Evolutionary conservation across 2,888 invertebrate species (phyloP).

Genomic region (Amiota minor): DNA sequence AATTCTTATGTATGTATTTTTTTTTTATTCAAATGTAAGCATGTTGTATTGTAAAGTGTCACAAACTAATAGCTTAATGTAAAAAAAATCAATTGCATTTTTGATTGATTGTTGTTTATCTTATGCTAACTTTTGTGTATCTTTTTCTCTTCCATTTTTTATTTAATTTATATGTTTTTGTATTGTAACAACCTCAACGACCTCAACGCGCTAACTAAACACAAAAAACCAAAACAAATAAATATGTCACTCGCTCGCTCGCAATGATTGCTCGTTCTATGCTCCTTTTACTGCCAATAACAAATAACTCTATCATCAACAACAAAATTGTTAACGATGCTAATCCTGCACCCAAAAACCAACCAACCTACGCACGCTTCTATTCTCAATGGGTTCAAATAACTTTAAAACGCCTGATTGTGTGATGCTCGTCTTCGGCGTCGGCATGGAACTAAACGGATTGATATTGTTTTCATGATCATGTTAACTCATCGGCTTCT

Average conservation of each 20-base stretch:
- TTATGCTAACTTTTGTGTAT: slow-evolving; percentile 1
- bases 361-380: background rate
- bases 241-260: slow-evolving; percentile 3
- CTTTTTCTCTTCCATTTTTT: slow-evolving; percentile 7
- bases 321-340: too few species aligned
- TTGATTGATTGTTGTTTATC: too few species aligned
- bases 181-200: slow-evolving; percentile 10
- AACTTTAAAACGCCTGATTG: too few species aligned
- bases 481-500: too few species aligned
- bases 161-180: slow-evolving; percentile 10
- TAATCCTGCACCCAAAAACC: slow-evolving; percentile 6
- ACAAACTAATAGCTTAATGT: background rate
- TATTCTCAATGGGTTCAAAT: too few species aligned
- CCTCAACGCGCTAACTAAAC: slow-evolving; percentile 7
- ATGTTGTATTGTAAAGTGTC: background rate
- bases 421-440: too few species aligned
- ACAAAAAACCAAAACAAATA: background rate
- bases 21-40: too few species aligned
- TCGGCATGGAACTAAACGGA: too few species aligned
- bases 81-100: too few species aligned
- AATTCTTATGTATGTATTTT: too few species aligned
- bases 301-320: too few species aligned
- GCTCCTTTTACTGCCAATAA: background rate
- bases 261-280: slow-evolving; percentile 17
- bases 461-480: too few species aligned